Evolutionary conservation across 2,113 vertebrate species (phyloP).

Genomic region (Pituophis catenifer): DNA sequence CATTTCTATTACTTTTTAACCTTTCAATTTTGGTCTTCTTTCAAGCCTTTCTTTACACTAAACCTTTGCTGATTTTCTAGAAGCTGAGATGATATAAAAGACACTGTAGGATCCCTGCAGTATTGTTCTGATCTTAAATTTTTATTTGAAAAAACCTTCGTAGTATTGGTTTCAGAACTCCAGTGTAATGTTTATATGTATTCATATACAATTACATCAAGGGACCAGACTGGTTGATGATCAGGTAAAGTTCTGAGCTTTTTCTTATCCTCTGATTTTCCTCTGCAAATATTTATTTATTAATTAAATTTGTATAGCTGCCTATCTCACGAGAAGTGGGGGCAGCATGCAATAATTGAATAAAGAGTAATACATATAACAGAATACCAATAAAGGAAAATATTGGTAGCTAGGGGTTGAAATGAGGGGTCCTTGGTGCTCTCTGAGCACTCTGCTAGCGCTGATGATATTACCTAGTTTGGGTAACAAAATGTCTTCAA

Average conservation of each 20-base stretch:
- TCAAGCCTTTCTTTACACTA: conserved; percentile 37
- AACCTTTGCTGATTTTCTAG: conserved; percentile 38
- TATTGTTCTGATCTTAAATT: conserved; percentile 4
- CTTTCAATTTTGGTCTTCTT: conserved; percentile 30
- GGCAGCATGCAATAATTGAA: neutral
- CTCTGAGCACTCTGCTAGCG: too few species aligned
- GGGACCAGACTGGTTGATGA: neutral
- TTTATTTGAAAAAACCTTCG: conserved; percentile 2
- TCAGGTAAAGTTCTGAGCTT: neutral
- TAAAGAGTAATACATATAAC: neutral
- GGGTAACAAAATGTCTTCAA: too few species aligned
- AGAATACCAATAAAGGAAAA: neutral
- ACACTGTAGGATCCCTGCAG: neutral
- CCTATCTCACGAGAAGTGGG: neutral
- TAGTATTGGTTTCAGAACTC: neutral
- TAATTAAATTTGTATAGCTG: neutral
- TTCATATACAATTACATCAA: neutral
- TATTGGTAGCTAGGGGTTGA: too few species aligned
- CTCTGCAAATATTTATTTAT: neutral
- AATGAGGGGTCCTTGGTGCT: too few species aligned
- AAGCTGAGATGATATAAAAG: conserved; percentile 30
- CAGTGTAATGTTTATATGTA: neutral
- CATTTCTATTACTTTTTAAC: conserved; percentile 36
- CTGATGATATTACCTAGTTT: too few species aligned
- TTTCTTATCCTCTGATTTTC: neutral